These are phyloP conservation scores for Gryllus bimaculatus DNA, from an alignment of 1,140 invertebrate genomes.

Conservation along the genomic window DNA sequence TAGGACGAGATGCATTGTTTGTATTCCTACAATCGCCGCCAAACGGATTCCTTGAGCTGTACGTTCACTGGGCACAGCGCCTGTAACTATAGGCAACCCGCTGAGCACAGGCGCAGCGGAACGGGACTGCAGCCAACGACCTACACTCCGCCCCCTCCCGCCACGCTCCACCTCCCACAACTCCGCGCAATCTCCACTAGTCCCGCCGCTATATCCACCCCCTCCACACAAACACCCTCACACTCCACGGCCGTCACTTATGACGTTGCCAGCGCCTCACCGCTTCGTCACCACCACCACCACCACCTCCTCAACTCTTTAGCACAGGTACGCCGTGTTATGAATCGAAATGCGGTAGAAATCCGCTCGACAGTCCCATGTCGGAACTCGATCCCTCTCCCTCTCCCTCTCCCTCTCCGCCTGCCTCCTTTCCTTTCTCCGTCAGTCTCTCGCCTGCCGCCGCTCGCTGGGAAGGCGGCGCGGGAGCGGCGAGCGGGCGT, in stretches of 20 bases:
- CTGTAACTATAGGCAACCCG: too few species aligned
- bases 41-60: too few species aligned
- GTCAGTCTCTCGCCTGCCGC: too few species aligned
- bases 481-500: not conserved
- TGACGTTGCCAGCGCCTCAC: not conserved
- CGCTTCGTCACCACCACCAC: not conserved
- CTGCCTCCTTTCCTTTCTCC: not conserved
- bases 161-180: not conserved
- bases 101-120: too few species aligned
- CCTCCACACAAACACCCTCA: not conserved
- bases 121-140: too few species aligned
- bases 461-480: not conserved
- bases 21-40: too few species aligned
- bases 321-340: not conserved
- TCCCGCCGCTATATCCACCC: not conserved
- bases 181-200: not conserved
- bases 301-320: not conserved
- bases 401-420: not conserved
- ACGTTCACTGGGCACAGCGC: too few species aligned
- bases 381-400: not conserved
- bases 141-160: too few species aligned
- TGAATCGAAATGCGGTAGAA: not conserved
- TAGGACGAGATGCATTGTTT: too few species aligned
- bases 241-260: not conserved
- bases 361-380: not conserved